Evolutionary conservation across 2,888 invertebrate species (phyloP).

Genomic region (Aleiodes alternator): DNA sequence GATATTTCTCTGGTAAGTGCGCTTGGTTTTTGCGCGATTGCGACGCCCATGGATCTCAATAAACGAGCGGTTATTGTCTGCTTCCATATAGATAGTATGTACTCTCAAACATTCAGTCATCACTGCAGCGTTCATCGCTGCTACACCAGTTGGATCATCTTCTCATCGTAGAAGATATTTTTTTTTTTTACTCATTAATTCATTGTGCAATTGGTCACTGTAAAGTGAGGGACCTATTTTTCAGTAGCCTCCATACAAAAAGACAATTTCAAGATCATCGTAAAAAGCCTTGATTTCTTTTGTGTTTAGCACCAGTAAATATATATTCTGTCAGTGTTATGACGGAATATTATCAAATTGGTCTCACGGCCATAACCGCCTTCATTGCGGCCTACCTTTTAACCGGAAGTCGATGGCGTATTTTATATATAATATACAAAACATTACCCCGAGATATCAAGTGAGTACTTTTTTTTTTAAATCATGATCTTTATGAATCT

Average conservation of each 20-base stretch:
- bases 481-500: neutral
- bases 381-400: conserved; percentile 78
- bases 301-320: neutral
- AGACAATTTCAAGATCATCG: neutral
- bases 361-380: conserved; percentile 85
- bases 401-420: conserved; percentile 78
- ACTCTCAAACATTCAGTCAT: conserved; percentile 54
- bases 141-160: conserved; percentile 48
- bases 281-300: neutral
- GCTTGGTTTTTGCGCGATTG: conserved; percentile 38
- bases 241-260: neutral
- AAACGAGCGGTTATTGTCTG: conserved; percentile 56
- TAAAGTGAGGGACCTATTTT: conserved; percentile 3
- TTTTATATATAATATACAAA: conserved; percentile 80
- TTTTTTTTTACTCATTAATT: conserved; percentile 41
- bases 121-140: conserved; percentile 56
- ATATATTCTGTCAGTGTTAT: conserved; percentile 70
- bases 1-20: conserved; percentile 22
- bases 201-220: conserved; percentile 42
- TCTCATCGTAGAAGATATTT: conserved; percentile 31
- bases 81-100: conserved; percentile 32
- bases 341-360: conserved; percentile 79
- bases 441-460: conserved; percentile 82
- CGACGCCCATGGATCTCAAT: conserved; percentile 60
- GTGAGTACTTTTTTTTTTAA: conserved; percentile 76